Conservation (phyloP, 1,140 invertebrate species). For the Drosophila athabasca region DNA sequence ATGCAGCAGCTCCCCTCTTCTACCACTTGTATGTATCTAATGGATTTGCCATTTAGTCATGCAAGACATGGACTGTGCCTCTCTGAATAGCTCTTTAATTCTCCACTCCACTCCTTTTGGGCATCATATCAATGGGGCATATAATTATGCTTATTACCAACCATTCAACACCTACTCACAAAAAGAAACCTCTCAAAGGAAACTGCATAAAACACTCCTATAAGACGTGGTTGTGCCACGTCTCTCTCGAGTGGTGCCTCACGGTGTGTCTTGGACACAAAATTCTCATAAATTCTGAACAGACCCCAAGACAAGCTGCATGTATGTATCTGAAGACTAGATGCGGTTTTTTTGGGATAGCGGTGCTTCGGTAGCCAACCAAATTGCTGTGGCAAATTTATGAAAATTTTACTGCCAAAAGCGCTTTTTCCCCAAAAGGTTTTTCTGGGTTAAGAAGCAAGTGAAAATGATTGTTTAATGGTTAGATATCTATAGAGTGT, state of each 20-base stretch:
- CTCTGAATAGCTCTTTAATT: conserved; percentile 20
- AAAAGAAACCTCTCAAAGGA: conserved; percentile 26
- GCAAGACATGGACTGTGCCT: conserved; percentile 5
- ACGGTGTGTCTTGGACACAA: conserved; percentile 21
- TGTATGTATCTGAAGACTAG: conserved; percentile 9
- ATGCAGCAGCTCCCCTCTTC: no score
- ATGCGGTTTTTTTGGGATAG: conserved; percentile 41
- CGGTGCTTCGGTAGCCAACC: conserved; percentile 42
- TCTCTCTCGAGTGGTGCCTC: conserved; percentile 18
- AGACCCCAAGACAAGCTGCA: background rate
- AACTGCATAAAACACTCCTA: conserved; percentile 19
- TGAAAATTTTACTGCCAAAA: conserved; percentile 49
- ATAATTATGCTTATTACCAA: conserved; percentile 75
- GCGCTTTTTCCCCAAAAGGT: conserved; percentile 50
- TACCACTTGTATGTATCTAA: conserved; percentile 3
- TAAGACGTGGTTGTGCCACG: conserved; percentile 15
- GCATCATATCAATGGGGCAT: conserved; percentile 60
- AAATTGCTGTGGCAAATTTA: conserved; percentile 66
- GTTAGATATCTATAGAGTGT: background rate
- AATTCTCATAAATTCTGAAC: conserved; percentile 54
- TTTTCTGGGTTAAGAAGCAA: conserved; percentile 59
- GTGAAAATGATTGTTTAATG: conserved; percentile 48
- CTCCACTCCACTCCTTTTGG: conserved; percentile 46
- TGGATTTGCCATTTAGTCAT: conserved; percentile 1
- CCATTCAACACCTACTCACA: conserved; percentile 75